These are phyloP conservation scores for Orgyia antiqua DNA, from an alignment of 2,888 invertebrate genomes.

Conservation along the genomic window DNA sequence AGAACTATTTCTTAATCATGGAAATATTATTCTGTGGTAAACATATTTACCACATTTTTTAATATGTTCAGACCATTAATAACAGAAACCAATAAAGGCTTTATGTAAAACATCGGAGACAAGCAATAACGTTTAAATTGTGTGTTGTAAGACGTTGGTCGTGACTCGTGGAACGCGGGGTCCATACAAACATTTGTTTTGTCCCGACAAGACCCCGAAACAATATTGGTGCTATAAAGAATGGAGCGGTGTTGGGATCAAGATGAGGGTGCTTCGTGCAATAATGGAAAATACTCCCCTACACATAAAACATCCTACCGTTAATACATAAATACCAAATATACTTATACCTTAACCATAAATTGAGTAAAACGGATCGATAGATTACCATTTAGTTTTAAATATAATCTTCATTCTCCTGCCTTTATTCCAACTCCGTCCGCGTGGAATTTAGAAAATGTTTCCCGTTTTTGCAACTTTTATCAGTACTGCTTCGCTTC, in stretches of 20 bases:
- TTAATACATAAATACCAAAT: no score
- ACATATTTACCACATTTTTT: no score
- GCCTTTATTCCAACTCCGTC: no score
- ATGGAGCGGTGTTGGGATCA: conserved; percentile 35
- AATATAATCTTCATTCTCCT: no score
- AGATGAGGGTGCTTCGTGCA: conserved; percentile 39
- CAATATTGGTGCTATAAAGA: conserved; percentile 62
- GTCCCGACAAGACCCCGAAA: conserved; percentile 47
- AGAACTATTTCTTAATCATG: no score
- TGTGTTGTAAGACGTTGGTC: conserved; percentile 24
- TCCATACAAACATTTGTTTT: conserved; percentile 59
- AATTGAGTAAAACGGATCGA: no score
- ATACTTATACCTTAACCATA: no score
- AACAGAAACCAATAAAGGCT: conserved; percentile 39
- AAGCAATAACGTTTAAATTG: conserved; percentile 56
- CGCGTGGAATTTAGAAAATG: no score
- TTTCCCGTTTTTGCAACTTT: no score
- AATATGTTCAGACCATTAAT: conserved; percentile 38
- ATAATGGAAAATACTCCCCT: conserved; percentile 58
- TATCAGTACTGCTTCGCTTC: no score
- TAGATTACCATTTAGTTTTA: no score
- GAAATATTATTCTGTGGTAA: no score
- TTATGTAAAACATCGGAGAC: conserved; percentile 45
- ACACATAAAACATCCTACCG: conserved; percentile 36
- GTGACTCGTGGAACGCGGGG: conserved; percentile 31